Percentiles rank a stretch among this genome's conserved stretches.
These are phyloP conservation scores for Nudaria mundana DNA, from an alignment of 2,888 invertebrate genomes.

Conservation along the genomic window DNA sequence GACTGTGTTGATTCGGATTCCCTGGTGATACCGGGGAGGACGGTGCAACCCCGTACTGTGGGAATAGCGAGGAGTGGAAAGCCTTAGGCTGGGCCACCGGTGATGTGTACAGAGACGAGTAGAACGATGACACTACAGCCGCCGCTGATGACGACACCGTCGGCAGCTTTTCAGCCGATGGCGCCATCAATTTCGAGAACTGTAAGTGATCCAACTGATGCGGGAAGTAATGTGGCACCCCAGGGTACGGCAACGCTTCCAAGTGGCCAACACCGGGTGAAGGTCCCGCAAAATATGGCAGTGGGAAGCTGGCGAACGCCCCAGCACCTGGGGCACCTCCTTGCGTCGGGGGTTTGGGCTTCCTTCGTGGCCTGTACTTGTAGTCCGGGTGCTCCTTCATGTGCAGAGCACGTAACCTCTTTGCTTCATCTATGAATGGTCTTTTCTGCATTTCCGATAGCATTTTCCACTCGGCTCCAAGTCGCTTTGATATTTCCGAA, in stretches of 20 bases:
- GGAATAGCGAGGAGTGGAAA: slow-evolving; percentile 76
- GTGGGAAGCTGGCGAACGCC: slow-evolving; percentile 83
- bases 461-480: slow-evolving; percentile 97
- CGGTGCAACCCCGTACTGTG: slow-evolving; percentile 75
- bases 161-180: slow-evolving; percentile 68
- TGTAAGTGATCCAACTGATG: slow-evolving; percentile 86
- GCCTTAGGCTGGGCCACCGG: slow-evolving; percentile 76
- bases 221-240: slow-evolving; percentile 88
- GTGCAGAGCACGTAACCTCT: slow-evolving; percentile 91
- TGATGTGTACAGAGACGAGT: slow-evolving; percentile 84
- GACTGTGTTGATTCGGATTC: slow-evolving; percentile 70
- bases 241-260: slow-evolving; percentile 83
- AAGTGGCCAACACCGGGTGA: slow-evolving; percentile 79
- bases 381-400: slow-evolving; percentile 96
- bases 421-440: slow-evolving; percentile 97
- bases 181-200: slow-evolving; percentile 82
- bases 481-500: slow-evolving; percentile 93
- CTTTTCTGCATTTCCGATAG: slow-evolving; percentile 92
- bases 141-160: slow-evolving; percentile 74
- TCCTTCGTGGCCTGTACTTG: slow-evolving; percentile 92
- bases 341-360: slow-evolving; percentile 87
- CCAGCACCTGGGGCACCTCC: slow-evolving; percentile 72
- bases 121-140: slow-evolving; percentile 85
- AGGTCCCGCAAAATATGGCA: slow-evolving; percentile 84
- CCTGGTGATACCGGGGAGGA: slow-evolving; percentile 72